These are phyloP conservation scores for Leucania comma DNA, from an alignment of 2,888 invertebrate species.

Conservation along the genomic window DNA sequence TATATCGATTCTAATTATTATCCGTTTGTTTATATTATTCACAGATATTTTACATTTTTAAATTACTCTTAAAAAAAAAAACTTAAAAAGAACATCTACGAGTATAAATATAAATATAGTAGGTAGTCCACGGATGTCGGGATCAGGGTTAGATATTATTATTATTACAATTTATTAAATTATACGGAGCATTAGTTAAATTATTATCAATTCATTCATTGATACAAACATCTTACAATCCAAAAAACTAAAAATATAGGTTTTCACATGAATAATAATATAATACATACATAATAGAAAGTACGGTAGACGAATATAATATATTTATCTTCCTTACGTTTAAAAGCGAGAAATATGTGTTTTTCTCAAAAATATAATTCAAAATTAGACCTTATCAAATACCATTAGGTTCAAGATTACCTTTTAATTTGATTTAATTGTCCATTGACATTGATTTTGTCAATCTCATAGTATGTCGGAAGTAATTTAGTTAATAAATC, in stretches of 20 bases:
- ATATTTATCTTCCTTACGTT: neutral
- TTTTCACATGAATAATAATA: neutral
- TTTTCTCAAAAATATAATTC: neutral
- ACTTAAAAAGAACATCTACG: too few relatives aligned
- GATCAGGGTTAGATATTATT: too few relatives aligned
- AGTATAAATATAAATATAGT: too few relatives aligned
- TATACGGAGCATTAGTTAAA: too few relatives aligned
- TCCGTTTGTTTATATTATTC: too few relatives aligned
- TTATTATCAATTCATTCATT: too few relatives aligned
- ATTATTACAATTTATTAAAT: too few relatives aligned
- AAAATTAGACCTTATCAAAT: neutral
- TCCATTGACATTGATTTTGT: neutral
- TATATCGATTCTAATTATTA: too few relatives aligned
- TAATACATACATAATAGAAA: too few relatives aligned
- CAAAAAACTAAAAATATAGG: neutral
- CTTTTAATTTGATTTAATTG: constrained; percentile 1
- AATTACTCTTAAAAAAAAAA: too few relatives aligned
- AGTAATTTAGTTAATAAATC: neutral
- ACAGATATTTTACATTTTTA: too few relatives aligned
- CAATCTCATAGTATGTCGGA: neutral
- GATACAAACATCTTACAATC: neutral
- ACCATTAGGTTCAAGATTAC: neutral
- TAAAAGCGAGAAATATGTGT: neutral
- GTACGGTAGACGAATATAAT: neutral
- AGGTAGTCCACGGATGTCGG: too few relatives aligned